Base-by-base conservation (phyloP, 2,888 invertebrate genomes). In the Phania funesta region DNA sequence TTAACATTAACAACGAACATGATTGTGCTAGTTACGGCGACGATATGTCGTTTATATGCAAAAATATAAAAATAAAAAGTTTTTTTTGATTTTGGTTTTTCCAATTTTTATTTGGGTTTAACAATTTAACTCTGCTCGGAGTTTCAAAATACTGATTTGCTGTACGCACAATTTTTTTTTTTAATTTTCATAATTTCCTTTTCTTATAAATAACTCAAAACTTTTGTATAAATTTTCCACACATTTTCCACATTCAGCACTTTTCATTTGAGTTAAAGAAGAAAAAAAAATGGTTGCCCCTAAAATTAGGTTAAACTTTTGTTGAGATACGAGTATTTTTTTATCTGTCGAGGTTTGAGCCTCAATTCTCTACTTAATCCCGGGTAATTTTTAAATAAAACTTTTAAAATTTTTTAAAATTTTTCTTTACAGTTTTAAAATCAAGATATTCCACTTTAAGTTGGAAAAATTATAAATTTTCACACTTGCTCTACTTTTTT, bases 401-500 rank as follows among this genome's bases (percentile, higher is more conserved):
- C 41, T 65, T 46, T 32, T 1, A 62, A 13, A 13, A 16, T n/a
- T 22, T 48, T 38, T 22, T 46, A 24, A 62, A 1, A 11, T 35
- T 44, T 0, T 29, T 29, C 5, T 29, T 7, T 20, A 18, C 13
- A 29, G 26, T 41, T 52, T 67, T 38, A 26, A 48, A 68, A 65
- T 70, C n/a, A 41, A 41, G 13, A 26, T 65, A 67, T 38, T 75
- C 16, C 9, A 46, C 9, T 56, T 71, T 58, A 50, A 24, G 32
- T 46, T 24, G 0, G 8, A 20, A 67, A 67, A 62, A 76, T 68
- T 46, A 67, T n/a, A 26, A 76, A 70, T 84, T 85, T 85, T 85
- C 82, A 82, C 83, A 84, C 54, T 85, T 85, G 85, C 83, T 85
- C 85, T 74, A 85, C 78, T 85, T 85, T 84, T 84, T 83, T 79